Evolutionary conservation across 2,888 invertebrate genomes (phyloP).

Genomic region (Mayetiola destructor): DNA sequence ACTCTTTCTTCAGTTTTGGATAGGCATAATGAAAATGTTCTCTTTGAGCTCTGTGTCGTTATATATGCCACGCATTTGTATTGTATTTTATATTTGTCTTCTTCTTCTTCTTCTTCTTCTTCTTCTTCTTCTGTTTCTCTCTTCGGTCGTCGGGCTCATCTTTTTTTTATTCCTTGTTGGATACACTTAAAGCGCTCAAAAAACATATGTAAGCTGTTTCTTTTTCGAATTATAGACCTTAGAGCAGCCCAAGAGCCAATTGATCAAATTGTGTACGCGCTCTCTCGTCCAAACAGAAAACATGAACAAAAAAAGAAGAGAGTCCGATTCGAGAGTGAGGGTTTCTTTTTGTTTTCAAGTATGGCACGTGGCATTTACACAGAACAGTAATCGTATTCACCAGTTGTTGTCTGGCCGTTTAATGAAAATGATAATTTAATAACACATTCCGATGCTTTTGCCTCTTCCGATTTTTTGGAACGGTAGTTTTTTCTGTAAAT

Average conservation of each 20-base stretch:
- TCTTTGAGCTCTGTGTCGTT: too few relatives aligned
- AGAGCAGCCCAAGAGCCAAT: neutral
- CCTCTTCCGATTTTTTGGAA: neutral
- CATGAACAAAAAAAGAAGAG: neutral
- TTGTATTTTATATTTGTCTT: constrained; percentile 1
- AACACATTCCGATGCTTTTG: constrained; percentile 6
- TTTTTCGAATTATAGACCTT: neutral
- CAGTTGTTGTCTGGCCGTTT: neutral
- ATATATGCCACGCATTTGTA: neutral
- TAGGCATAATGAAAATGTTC: too few relatives aligned
- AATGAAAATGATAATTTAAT: constrained; percentile 13
- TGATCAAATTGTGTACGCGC: neutral
- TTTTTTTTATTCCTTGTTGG: neutral
- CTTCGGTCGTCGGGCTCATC: too few relatives aligned
- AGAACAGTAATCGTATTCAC: neutral
- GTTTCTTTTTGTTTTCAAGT: neutral
- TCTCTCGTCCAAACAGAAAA: constrained; percentile 2
- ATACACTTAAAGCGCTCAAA: constrained; percentile 8
- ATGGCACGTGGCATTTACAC: constrained; percentile 11
- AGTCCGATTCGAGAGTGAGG: neutral
- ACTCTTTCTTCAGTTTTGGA: constrained; percentile 4
- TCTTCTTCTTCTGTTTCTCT: neutral
- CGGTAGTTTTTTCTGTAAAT: constrained; percentile 6
- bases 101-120: neutral
- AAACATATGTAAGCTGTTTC: neutral